These are phyloP conservation scores for Euzophera pinguis DNA, from an alignment of 2,888 invertebrate genomes.

Conservation along the genomic window DNA sequence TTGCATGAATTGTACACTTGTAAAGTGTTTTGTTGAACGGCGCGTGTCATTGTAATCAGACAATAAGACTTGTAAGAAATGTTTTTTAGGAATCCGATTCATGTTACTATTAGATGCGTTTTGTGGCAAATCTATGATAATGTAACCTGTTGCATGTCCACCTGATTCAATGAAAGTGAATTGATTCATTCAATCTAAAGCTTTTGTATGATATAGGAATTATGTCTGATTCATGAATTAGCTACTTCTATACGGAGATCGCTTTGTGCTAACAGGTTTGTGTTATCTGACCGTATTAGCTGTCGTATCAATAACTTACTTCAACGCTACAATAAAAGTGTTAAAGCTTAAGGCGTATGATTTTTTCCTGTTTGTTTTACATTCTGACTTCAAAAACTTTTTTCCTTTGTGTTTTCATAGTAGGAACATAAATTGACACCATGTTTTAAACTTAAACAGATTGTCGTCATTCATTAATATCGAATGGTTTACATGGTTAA, in stretches of 20 bases:
- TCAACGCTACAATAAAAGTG: no score
- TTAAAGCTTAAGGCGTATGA: no score
- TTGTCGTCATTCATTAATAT: no score
- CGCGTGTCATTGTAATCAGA: constrained; percentile 74
- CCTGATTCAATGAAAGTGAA: constrained; percentile 46
- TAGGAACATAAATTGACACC: no score
- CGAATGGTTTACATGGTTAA: no score
- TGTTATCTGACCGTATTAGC: background rate
- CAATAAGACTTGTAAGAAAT: constrained; percentile 78
- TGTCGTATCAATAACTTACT: background rate
- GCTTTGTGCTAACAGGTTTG: constrained; percentile 8
- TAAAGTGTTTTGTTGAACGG: constrained; percentile 72
- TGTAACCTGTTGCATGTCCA: constrained; percentile 63
- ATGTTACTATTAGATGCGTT: constrained; percentile 69
- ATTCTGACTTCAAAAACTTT: no score
- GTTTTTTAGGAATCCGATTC: constrained; percentile 77
- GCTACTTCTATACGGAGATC: background rate
- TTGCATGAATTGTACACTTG: constrained; percentile 78
- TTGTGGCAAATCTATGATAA: constrained; percentile 62
- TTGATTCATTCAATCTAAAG: constrained; percentile 33
- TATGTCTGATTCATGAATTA: constrained; percentile 3
- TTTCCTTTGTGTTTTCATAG: no score
- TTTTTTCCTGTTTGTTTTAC: no score
- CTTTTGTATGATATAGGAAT: constrained; percentile 10
- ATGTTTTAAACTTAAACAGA: no score